A percentile compares a stretch with the other conserved stretches of the same genome.
These are phyloP conservation scores for Ursus arctos DNA, from an alignment of 2,113 vertebrate genomes.

Conservation along the genomic window DNA sequence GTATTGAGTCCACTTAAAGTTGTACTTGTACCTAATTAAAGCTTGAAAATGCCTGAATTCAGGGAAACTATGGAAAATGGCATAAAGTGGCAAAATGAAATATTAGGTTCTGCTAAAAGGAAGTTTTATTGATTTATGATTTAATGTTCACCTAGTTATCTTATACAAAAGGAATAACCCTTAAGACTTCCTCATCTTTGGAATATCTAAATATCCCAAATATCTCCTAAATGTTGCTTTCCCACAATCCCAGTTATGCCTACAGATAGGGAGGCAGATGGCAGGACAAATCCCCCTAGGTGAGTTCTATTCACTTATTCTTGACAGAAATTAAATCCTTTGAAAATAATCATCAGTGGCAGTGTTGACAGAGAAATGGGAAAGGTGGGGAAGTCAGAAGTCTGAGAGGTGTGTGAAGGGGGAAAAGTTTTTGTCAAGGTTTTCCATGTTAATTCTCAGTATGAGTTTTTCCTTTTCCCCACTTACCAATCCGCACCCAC, in stretches of 20 bases:
- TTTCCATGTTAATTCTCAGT: background rate
- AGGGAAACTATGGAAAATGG: conserved; percentile 10
- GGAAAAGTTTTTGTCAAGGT: background rate
- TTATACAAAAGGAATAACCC: background rate
- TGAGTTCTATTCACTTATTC: background rate
- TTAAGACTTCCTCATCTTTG: background rate
- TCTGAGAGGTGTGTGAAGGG: background rate
- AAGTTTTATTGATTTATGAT: conserved; percentile 29
- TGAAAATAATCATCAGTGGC: background rate
- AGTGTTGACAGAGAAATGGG: conserved; percentile 5
- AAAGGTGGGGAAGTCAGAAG: background rate
- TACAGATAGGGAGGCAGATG: background rate
- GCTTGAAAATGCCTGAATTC: background rate
- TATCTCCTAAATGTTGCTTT: background rate
- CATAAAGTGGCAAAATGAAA: conserved; percentile 34
- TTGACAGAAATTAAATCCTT: conserved; percentile 27
- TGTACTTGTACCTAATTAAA: conserved; percentile 48
- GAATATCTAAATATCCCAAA: background rate
- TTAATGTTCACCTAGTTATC: conserved; percentile 13
- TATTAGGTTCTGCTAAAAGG: background rate
- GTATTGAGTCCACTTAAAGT: conserved; percentile 20
- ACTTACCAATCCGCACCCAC: background rate
- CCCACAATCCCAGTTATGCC: background rate
- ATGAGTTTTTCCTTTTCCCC: conserved; percentile 8
- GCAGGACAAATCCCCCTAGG: background rate